Evolutionary conservation across 2,888 invertebrate species (phyloP), one percentile per base, ranked within the genome.

Genomic region (Listrodromus nycthemerus): DNA sequence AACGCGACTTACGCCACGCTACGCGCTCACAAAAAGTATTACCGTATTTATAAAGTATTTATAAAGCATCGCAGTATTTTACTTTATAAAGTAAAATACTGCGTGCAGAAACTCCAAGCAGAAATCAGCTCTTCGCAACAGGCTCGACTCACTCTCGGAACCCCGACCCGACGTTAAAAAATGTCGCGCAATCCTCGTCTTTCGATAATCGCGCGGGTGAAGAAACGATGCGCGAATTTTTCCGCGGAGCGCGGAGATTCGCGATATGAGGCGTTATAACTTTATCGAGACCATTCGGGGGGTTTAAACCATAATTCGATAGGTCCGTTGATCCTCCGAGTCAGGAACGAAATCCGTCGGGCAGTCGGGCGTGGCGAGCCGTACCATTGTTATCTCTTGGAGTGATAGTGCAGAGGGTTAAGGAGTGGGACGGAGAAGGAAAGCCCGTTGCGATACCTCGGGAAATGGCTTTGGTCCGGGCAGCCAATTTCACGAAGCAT

Each of bases 401-500:
- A 45, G 16, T n/a, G 65, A 61, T 45, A 19, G 48, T 5, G 13
- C 41, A 41, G 58, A 48, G 67, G 61, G n/a, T 16, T n/a, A 10
- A 24, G 63, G 30, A 55, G n/a, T 21, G 55, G 30, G 48, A 69
- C 71, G n/a, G 50, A 41, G 67, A 50, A 45, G 21, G 52, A 65
- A 58, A 67, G 52, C 80, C 63, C 65, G 63, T 67, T 50, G 52
- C 85, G 79, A 77, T 77, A 80, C 67, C 48, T 67, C 45, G 55
- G 21, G 55, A 69, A 77, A 80, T 69, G 80, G 73, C 48, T 77
- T 74, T 80, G 61, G 63, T 80, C 63, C 74, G 70, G 58, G 73
- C 67, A 82, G 84, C 83, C 85, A 86, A 86, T 86, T 84, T 82
- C 65, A 71, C 71, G 75, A 75, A 74, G 78, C 78, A 85, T 85